phyloP scores from a whole-genome alignment of 2,797 vertebrate genomes.

The Sebastiscus tertius region DNA sequence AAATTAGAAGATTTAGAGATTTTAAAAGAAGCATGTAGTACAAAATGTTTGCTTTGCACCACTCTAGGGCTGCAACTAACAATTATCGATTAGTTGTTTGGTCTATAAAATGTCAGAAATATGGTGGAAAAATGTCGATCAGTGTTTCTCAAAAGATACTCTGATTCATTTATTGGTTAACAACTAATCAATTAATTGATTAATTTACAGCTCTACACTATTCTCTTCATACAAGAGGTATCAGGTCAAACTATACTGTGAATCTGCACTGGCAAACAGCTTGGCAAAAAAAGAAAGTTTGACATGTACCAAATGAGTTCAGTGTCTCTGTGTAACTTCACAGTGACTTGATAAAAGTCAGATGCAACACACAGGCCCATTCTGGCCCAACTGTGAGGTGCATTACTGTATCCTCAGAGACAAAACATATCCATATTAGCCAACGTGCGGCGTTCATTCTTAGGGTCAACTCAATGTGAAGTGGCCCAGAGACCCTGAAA shows the following conservation, averaged over 20 bases:
- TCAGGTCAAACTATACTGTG: not conserved
- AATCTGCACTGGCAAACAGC: not conserved
- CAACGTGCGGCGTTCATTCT: conserved; percentile 5
- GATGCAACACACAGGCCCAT: not conserved
- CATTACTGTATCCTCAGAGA: not conserved
- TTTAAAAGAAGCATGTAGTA: not conserved
- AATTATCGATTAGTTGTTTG: too few relatives aligned
- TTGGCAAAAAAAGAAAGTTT: not conserved
- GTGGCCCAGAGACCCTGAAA: conserved; percentile 9
- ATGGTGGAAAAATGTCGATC: too few relatives aligned
- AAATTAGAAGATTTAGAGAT: not conserved
- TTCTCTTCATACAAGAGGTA: not conserved
- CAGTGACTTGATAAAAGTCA: not conserved
- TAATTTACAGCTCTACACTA: too few relatives aligned
- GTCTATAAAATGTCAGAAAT: too few relatives aligned
- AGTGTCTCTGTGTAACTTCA: not conserved
- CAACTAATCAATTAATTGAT: too few relatives aligned
- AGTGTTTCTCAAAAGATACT: too few relatives aligned
- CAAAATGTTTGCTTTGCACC: not conserved
- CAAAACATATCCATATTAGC: conserved; percentile 3
- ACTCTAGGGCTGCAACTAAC: too few relatives aligned
- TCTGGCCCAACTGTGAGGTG: not conserved
- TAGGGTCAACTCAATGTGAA: conserved; percentile 11
- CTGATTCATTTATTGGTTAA: too few relatives aligned
- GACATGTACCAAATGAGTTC: not conserved